These are phyloP conservation scores for Melanostigma gelatinosum DNA, from an alignment of 2,113 vertebrate genomes.

Conservation along the genomic window DNA sequence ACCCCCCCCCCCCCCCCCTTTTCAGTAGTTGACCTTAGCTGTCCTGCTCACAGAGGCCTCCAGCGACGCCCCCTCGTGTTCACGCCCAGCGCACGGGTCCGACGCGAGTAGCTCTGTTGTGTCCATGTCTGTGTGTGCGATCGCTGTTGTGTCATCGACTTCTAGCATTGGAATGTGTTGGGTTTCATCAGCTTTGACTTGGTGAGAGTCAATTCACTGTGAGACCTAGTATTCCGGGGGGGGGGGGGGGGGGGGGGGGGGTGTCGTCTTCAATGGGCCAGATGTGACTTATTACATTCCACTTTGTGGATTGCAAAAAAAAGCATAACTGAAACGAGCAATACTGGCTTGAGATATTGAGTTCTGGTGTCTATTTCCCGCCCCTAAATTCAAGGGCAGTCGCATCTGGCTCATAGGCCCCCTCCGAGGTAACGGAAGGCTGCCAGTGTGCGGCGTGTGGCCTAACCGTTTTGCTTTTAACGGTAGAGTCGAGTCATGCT, in stretches of 20 bases:
- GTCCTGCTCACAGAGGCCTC: conserved; percentile 50
- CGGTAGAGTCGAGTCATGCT: background rate
- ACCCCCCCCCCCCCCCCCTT: conserved; percentile 7
- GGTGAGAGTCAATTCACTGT: conserved; percentile 18
- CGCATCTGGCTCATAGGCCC: conserved; percentile 38
- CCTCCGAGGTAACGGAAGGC: conserved; percentile 12
- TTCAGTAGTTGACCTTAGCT: conserved; percentile 73
- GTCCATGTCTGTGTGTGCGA: conserved; percentile 58
- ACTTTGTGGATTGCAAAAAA: background rate
- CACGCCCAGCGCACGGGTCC: conserved; percentile 51
- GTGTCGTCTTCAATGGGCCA: conserved; percentile 20
- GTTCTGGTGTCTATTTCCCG: too few species aligned
- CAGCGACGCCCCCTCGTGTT: conserved; percentile 65
- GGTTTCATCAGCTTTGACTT: conserved; percentile 30
- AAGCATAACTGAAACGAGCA: too few species aligned
- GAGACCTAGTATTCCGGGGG: background rate
- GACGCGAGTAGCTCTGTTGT: conserved; percentile 47
- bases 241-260: background rate
- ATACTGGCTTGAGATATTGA: background rate
- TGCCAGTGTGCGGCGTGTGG: conserved; percentile 5
- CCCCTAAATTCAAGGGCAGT: conserved; percentile 8
- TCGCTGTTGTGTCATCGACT: conserved; percentile 27
- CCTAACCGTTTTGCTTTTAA: conserved; percentile 14
- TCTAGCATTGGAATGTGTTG: conserved; percentile 12
- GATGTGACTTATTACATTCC: conserved; percentile 34